Evolutionary conservation across 1,140 invertebrate species (phyloP), one percentile per base, ranked within the genome.

Genomic region (Bombus impatiens): DNA sequence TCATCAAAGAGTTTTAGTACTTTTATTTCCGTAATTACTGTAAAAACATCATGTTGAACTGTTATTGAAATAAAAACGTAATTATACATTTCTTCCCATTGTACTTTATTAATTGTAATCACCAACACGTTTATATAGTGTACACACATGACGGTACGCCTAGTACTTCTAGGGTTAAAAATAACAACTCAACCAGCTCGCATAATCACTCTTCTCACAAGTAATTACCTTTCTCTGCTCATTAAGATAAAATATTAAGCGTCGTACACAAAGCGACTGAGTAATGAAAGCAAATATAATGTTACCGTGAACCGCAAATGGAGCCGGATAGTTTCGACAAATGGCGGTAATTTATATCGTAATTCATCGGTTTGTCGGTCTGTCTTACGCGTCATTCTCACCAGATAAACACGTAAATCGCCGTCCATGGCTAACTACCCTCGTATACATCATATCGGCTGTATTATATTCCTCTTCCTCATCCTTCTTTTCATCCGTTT

Each of bases 341-440:
- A 85, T 67, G 59, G 28, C 22, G 35, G n/a, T 47, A 59, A 32
- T 88, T 75, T 71, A 65, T 53, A 78, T 79, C 67, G 57, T 71
- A 83, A 88, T 88, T 89, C 59, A 87, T 75, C 35, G 72, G 12
- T 86, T 84, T 59, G 57, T 87, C 85, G 74, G 82, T 80, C 59
- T 84, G 82, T 89, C 85, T 75, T 22, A 6, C 2, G 37, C 65
- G 72, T 59, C 62, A 75, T 77, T 78, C 65, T 59, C 10, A n/a
- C 65, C 37, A 67, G 78, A 89, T 87, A 82, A 87, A 87, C 57
- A 85, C 70, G 78, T 85, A 82, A 76, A 87, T 74, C 37, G 78
- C 78, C 42, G 78, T 82, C 88, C 28, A 74, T 67, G 65, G 47
- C 25, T 47, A 12, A 28, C 44, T 62, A 76, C 47, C 53, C 53